Evolutionary conservation across 1,140 invertebrate species (phyloP), one percentile per base, ranked within the genome.

Genomic region (Ostrea edulis): DNA sequence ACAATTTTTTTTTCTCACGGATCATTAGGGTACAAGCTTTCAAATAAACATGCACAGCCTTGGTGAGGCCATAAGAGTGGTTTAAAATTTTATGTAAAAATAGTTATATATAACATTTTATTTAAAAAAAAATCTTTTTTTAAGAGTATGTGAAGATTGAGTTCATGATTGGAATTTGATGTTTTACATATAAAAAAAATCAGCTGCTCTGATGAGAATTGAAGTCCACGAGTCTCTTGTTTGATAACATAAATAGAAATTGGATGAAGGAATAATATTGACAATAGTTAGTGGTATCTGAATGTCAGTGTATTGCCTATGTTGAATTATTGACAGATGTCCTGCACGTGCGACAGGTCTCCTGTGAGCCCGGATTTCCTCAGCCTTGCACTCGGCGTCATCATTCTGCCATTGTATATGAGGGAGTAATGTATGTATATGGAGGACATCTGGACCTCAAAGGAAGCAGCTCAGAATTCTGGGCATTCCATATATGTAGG

Each of bases 391-490:
- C 97, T 0, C 95, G 98, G 35, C 95, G 98, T 86, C 97, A 97
- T 5, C 98, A 98, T 93, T 96, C 97, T 0, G 97, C 97, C 2
- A 96, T 98, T 14, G 96, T 98, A 0, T 96, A 97, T 92, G 96
- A 96, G 84, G 97, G 97, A 86, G 96, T 96, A 82, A 97, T 98
- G 97, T 96, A 98, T 52, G 96, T 98, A 82, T 98, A 98, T 94
- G 98, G 98, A 2, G 98, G 98, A 17, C 98, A 98, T 95, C 96
- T 97, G 93, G 98, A 98, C 93, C 95, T 98, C 85, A 96, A 97
- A 88, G 98, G 98, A 17, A 98, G 35, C 51, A 97, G 96, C 17
- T 96, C 97, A 35, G 98, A 98, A 94, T 94, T 98, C 0, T 98
- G 98, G 98, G 97, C 96, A 14, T 98, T 97, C 93, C 97, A 98